A percentile compares a stretch with the other conserved stretches of the same genome.
Evolutionary conservation across 2,888 invertebrate species (phyloP).

Genomic region (Plemyria rubiginata): DNA sequence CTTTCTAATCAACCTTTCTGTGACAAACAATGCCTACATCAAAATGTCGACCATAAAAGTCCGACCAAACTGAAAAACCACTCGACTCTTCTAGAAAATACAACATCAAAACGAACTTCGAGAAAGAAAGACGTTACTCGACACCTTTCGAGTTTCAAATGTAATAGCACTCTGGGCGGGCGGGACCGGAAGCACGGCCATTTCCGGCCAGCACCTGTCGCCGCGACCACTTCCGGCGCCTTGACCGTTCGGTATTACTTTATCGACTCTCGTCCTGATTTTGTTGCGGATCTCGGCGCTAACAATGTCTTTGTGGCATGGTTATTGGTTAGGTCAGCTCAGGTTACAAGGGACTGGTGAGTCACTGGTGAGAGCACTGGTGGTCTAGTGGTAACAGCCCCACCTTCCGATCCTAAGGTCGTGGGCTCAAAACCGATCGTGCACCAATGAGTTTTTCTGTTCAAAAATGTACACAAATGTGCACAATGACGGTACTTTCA

Average conservation of each 20-base stretch:
- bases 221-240: slow-evolving; percentile 69
- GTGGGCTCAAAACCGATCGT: no score
- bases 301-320: slow-evolving; percentile 26
- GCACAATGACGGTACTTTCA: no score
- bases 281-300: slow-evolving; percentile 18
- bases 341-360: neutral
- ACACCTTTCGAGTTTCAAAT: slow-evolving; percentile 32
- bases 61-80: neutral
- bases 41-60: neutral
- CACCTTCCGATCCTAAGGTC: no score
- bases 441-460: no score
- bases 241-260: slow-evolving; percentile 56
- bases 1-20: no score
- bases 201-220: slow-evolving; percentile 77
- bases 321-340: neutral
- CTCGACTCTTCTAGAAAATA: slow-evolving; percentile 12
- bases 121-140: slow-evolving; percentile 31
- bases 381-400: no score
- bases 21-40: neutral
- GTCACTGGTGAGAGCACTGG: no score
- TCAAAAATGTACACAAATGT: no score
- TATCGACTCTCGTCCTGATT: slow-evolving; percentile 33
- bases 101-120: slow-evolving; percentile 13
- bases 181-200: slow-evolving; percentile 68
- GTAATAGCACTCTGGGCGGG: slow-evolving; percentile 36